Evolutionary conservation across 2,113 vertebrate species (phyloP), one percentile per base, ranked within the genome.

Genomic region (Melanocharis versteri): DNA sequence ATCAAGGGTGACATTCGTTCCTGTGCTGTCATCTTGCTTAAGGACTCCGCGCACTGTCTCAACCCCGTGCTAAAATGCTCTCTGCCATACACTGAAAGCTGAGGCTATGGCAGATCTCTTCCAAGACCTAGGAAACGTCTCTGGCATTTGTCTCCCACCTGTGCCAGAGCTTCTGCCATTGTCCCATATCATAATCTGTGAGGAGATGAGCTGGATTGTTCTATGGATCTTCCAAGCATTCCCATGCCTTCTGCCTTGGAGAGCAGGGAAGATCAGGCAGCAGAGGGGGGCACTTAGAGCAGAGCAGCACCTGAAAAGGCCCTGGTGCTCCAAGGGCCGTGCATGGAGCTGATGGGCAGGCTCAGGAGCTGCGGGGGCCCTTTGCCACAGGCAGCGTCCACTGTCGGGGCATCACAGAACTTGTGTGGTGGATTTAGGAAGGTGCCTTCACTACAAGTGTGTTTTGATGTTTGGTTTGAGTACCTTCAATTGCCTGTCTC

Each of bases 391-490:
- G 60, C 3, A 44, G 44, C 1, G 0, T 30, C n/a, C 27, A 5
- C 42, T 3, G 0, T 23, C 2, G 1, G 39, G 51, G 58, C 27
- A 3, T 5, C 9, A 20, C 2, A 44, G 83, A 26, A 5, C 37
- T 42, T 6, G 42, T 12, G 30, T 0, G 1, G 15, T 40, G 31
- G 31, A 15, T 60, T 37, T 24, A 39, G 35, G 27, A 31, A 61
- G 21, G 8, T 13, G n/a, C 22, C 5, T 48, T 70, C 33, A 11
- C 51, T 20, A 7, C 47, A 31, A 23, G 3, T 15, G 8, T 9
- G 19, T 17, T 73, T 66, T 71, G 30, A 47, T 39, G 12, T 75
- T 50, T 73, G 45, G 23, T n/a, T 72, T 45, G 61, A 87, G 50
- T 11, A 24, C 40, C 45, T 85, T 53, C 70, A 22, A 40, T 18